These are phyloP conservation scores for Eupsilia transversa DNA, from an alignment of 2,888 invertebrate genomes.

Conservation along the genomic window DNA sequence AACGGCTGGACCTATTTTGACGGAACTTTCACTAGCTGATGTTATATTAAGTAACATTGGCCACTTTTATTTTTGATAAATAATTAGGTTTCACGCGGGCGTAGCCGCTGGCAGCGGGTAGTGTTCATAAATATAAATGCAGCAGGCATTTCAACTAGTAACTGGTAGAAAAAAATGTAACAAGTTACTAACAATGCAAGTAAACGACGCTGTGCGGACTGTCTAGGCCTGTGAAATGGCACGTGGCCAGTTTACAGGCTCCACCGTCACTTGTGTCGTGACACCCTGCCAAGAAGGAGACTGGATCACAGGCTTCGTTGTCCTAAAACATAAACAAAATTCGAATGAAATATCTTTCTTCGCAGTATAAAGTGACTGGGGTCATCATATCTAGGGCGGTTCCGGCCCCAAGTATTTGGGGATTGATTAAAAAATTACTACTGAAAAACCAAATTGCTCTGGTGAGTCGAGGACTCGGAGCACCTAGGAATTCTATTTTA, in stretches of 20 bases:
- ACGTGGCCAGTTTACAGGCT: constrained; percentile 88
- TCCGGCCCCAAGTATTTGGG: background rate
- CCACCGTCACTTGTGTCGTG: constrained; percentile 65
- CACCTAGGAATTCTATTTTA: background rate
- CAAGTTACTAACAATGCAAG: constrained; percentile 71
- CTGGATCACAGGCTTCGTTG: constrained; percentile 90
- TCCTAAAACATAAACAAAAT: constrained; percentile 79
- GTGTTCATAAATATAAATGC: background rate
- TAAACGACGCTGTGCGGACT: constrained; percentile 88
- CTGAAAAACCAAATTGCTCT: background rate
- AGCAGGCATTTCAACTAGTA: background rate
- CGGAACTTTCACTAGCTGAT: no score
- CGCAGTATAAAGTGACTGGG: background rate
- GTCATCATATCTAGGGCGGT: background rate
- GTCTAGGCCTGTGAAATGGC: constrained; percentile 91
- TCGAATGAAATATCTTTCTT: background rate
- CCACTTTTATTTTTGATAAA: no score
- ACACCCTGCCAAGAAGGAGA: constrained; percentile 89
- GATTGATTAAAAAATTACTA: no score
- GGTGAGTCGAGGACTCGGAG: background rate
- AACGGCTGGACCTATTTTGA: no score
- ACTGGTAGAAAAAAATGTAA: background rate
- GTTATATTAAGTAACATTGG: no score
- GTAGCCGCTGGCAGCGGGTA: no score
- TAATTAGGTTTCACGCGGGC: no score